Evolutionary conservation across 2,797 vertebrate genomes (phyloP), one percentile per base, ranked within the genome.

Genomic region (Caiman crocodilus): DNA sequence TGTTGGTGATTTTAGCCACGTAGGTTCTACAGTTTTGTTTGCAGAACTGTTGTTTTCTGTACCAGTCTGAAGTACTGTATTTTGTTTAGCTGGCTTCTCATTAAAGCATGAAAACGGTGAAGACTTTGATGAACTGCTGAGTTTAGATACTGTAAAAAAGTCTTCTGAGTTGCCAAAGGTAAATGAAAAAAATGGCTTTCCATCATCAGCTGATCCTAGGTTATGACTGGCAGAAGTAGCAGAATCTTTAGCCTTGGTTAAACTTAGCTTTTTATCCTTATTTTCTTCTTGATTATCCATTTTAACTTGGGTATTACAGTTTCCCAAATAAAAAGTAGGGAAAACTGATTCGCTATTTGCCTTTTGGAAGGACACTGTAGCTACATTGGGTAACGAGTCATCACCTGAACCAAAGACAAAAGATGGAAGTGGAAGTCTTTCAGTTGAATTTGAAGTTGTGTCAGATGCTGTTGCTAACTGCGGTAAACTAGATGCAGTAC

Each of bases 271-370:
- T 77, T 81, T 59, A 64, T 35, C 42, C 26, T 79, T 90, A 73
- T 20, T 80, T 82, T 87, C 93, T 78, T 91, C 76, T 50, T 61
- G 79, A 30, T 81, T 88, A 79, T 65, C 8, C 0, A 21, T 75
- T 90, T 94, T 93, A 90, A 76, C 88, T 1, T 2, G 61, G 65
- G 0, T 26, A 80, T 93, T 87, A 67, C 60, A 69, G 90, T 63
- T 96, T 56, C 87, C 95, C 18, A 95, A 76, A 67, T 96, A 96
- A 94, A 95, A 94, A 1, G 82, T 94, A 87, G 94, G 94, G 56
- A 90, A 97, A 93, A 80, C 4, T 2, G 60, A 81, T 67, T 84
- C 94, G 59, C 14, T 94, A 3, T 93, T 95, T 50, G 95, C 84
- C 80, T 92, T 97, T 87, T 90, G 90, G 58, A 91, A 86, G 26